Evolutionary conservation across 2,888 invertebrate species (phyloP), one percentile per base, ranked within the genome.

Genomic region (Melieria omissa): DNA sequence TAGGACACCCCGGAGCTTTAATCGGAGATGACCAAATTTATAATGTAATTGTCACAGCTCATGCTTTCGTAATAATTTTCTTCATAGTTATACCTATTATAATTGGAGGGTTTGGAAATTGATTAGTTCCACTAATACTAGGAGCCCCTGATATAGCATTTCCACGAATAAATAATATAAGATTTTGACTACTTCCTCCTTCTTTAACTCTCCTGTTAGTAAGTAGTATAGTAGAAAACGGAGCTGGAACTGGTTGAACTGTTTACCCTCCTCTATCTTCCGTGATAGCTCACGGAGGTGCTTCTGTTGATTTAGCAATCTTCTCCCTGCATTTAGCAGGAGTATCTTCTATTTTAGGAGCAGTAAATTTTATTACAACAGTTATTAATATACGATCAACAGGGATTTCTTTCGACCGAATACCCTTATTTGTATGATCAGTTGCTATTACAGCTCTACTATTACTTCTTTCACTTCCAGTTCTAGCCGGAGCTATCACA

Each of bases 401-500:
- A 78, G 89, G 29, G 2, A 29, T 29, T 29, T 29, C 29, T 29
- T 29, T 29, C 3, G 29, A 29, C 29, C 29, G 29, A 29, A 29
- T 29, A 29, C 29, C 29, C 29, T 29, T 29, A 29, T 29, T 29
- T 29, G 29, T 29, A 2, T 94, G 93, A 90, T 90, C 93, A 42
- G 91, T 94, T 6, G 88, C 89, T 80, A 89, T 92, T 84, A 92
- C 92, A 6, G 90, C 91, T 1, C 81, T 92, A 77, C 76, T 94
- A 78, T 78, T 94, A 75, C 77, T 94, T 44, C 73, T 94, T 76
- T 92, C 93, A 0, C 79, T 94, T 76, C 94, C 94, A 3, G 93
- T 94, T 0, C 86, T 94, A 88, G 93, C 93, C 0, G 93, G 92
- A 73, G 94, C 93, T 73, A 93, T 94, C 86, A 94, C 93, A 5